Evolutionary conservation across 2,888 invertebrate species (phyloP), one percentile per base, ranked within the genome.

Genomic region (Xanthorhoe spadicearia): DNA sequence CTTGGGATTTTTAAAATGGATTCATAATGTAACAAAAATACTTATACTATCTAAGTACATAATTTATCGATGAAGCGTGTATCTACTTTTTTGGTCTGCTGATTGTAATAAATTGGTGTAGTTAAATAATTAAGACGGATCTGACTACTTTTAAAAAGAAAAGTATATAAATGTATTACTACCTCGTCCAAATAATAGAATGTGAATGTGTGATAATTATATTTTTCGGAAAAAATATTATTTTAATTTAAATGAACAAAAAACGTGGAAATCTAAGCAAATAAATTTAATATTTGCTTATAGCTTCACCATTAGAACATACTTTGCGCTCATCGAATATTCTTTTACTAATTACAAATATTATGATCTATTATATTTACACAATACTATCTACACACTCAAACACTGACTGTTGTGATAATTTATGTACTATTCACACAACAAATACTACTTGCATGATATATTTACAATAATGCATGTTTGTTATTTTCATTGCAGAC

Each of bases 341-440:
- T 57, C 18, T 13, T 70, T 70, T 18, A 59, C 68, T 69, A 70
- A 71, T 70, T 68, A 73, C 68, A 72, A 71, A 55, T 60, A 57
- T 63, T 52, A 60, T 13, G 71, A 74, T 75, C 74, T 79, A 71
- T 64, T 72, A 71, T 87, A 86, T 87, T 74, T 88, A 87, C 87
- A 89, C 72, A 76, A 81, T 79, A 84, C 79, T 91, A 91, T 91
- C 91, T 92, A 92, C 91, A 91, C 92, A 89, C 92, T 87, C 91
- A 87, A 85, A 92, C 92, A 90, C 87, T 82, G 87, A 89, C 79
- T 82, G 81, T 85, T 82, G 84, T 79, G 76, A 81, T 69, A 86
- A 88, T 83, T 86, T 84, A 87, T 23, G 23, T 23, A 23, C 89
- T 92, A 92, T 92, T 84, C 92, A 92, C 92, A 91, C 92, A 89